Base-by-base conservation (phyloP, 2,113 vertebrate species). In the Chlorodrepanis virens region DNA sequence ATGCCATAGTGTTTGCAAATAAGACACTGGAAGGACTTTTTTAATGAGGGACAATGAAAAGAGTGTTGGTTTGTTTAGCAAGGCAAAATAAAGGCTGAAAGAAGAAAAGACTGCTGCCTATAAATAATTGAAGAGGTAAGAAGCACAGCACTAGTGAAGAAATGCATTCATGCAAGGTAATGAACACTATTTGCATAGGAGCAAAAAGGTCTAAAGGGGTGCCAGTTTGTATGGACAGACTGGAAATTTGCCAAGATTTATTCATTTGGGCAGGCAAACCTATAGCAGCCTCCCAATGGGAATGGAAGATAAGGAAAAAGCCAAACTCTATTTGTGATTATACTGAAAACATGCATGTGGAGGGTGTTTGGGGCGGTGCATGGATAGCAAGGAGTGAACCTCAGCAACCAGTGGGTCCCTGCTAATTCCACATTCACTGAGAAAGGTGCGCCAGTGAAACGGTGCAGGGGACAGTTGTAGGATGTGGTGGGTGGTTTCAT, bases 341-440 rank as follows among this genome's bases (percentile, higher is more conserved):
- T 2, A 1, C 20, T 80, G 31, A 45, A 29, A 8, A 24, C 4
- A 5, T 3, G 10, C 7, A 28, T 0, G 3, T 6, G 9, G 39
- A 54, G 10, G 9, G 23, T 8, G 3, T 44, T 39, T 29, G 50
- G 25, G 25, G 18, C 7, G 10, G 45, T 28, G 31, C 31, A 19
- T 1, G 0, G 42, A 24, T 12, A 60, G n/a, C 10, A 31, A 77
- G 27, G 39, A 3, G 3, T 24, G 59, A 61, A 50, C 14, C 22
- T 28, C 20, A n/a, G 12, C 37, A 61, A 54, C 42, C 0, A 0
- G 16, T 12, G 28, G 4, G 25, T 24, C 29, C 59, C 61, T 59
- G 70, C 14, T n/a, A 27, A 19, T 31, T 72, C 40, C 20, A 28
- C 2, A 3, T 39, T 25, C 22, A 6, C 37, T 17, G 29, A 31